Evolutionary conservation across 1,140 invertebrate genomes (phyloP).

Genomic region (Gryon sp.): DNA sequence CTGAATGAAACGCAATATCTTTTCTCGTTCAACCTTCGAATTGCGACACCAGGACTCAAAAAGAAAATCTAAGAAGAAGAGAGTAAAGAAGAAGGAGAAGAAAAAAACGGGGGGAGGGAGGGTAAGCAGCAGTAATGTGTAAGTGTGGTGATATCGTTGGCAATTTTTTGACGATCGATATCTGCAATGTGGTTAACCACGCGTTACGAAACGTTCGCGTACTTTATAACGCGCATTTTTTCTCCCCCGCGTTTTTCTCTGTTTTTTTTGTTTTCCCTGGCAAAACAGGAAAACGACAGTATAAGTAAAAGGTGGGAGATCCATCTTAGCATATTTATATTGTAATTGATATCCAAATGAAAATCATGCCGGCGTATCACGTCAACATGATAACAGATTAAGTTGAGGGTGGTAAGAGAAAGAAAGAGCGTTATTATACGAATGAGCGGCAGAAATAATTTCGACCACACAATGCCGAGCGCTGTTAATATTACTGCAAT

Average conservation of each 20-base stretch:
- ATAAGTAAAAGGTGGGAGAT: too few relatives aligned
- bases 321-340: too few relatives aligned
- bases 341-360: slow-evolving; percentile 15
- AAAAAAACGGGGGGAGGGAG: too few relatives aligned
- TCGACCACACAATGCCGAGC: slow-evolving; percentile 17
- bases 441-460: slow-evolving; percentile 37
- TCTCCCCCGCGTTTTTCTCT: too few relatives aligned
- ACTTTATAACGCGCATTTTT: too few relatives aligned
- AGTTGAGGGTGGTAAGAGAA: too few relatives aligned
- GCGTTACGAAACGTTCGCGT: slow-evolving; percentile 16
- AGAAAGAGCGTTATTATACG: slow-evolving; percentile 39
- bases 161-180: slow-evolving; percentile 50
- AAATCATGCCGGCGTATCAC: too few relatives aligned
- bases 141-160: not conserved
- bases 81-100: not conserved
- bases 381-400: not conserved
- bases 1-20: slow-evolving; percentile 30
- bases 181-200: slow-evolving; percentile 36
- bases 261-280: slow-evolving; percentile 12
- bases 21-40: not conserved
- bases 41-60: slow-evolving; percentile 10
- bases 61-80: too few relatives aligned
- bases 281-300: not conserved
- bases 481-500: slow-evolving; percentile 35
- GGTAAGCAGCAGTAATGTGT: too few relatives aligned